phyloP scores from a whole-genome alignment of 2,888 invertebrate species.

The Hipparchia semele region DNA sequence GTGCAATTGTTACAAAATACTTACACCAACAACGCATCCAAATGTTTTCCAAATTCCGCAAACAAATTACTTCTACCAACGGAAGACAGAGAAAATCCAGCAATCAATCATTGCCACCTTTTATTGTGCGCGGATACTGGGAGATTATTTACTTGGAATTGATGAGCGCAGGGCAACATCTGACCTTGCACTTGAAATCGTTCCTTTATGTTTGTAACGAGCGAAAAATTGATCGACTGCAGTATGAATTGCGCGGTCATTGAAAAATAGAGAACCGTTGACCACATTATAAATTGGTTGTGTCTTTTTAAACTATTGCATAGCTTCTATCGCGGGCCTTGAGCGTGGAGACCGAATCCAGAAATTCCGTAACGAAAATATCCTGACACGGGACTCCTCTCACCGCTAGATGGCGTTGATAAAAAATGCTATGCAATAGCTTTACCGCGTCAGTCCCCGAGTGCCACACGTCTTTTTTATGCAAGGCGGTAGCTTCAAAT shows the following conservation, averaged over 20 bases:
- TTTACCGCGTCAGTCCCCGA: too few species aligned
- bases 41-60: conserved; percentile 17
- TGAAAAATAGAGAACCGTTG: too few species aligned
- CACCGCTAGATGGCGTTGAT: too few species aligned
- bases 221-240: conserved; percentile 61
- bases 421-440: too few species aligned
- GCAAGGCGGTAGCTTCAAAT: too few species aligned
- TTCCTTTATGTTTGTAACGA: conserved; percentile 54
- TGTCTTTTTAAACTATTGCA: too few species aligned
- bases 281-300: too few species aligned
- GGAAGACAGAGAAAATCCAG: conserved; percentile 54
- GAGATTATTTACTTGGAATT: conserved; percentile 77
- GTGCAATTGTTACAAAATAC: not conserved
- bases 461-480: too few species aligned
- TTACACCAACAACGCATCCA: conserved; percentile 23
- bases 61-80: conserved; percentile 26
- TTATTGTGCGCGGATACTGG: conserved; percentile 70
- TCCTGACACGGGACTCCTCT: too few species aligned
- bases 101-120: conserved; percentile 72
- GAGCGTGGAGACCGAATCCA: too few species aligned
- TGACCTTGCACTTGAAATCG: conserved; percentile 67
- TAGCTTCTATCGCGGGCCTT: too few species aligned
- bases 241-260: not conserved
- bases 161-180: conserved; percentile 69
- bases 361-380: too few species aligned